Conservation (phyloP, 2,113 vertebrate species). For the Zosterops pallidus region DNA sequence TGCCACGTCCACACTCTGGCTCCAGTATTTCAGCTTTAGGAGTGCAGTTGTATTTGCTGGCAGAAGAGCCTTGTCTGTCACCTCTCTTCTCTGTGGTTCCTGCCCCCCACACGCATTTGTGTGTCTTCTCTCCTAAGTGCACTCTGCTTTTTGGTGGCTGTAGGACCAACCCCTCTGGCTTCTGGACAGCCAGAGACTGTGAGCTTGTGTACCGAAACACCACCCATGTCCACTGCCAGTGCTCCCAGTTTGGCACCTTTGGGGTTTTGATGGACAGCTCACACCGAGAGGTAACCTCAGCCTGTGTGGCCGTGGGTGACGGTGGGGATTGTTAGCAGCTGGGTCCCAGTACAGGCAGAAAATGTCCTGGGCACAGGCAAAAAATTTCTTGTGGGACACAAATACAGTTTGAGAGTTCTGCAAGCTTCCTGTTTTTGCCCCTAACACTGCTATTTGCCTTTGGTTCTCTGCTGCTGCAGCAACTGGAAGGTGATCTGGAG, state of each 20-base stretch:
- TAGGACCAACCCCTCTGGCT: slow-evolving; percentile 84
- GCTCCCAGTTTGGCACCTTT: slow-evolving; percentile 92
- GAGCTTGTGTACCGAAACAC: slow-evolving; percentile 92
- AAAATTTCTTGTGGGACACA: not conserved
- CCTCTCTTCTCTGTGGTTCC: not conserved
- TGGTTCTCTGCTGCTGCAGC: slow-evolving; percentile 70
- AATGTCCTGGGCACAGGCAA: not conserved
- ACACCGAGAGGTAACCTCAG: slow-evolving; percentile 89
- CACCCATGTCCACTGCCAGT: slow-evolving; percentile 95
- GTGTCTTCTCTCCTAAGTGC: not conserved
- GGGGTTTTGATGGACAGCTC: slow-evolving; percentile 98
- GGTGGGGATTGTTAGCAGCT: not conserved
- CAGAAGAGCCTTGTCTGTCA: not conserved
- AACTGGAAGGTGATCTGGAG: slow-evolving; percentile 95
- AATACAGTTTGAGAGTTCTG: not conserved
- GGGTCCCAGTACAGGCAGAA: not conserved
- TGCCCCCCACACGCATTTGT: not conserved
- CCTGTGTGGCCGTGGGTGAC: not conserved
- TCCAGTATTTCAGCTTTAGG: not conserved
- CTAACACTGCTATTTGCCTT: not conserved
- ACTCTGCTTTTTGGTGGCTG: slow-evolving; percentile 58
- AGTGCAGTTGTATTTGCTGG: not conserved
- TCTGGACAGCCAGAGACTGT: slow-evolving; percentile 93
- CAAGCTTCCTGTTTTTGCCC: not conserved
- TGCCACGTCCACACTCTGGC: not conserved